Evolutionary conservation across 2,797 vertebrate genomes (phyloP).

Genomic region (Acanthiza pusilla): DNA sequence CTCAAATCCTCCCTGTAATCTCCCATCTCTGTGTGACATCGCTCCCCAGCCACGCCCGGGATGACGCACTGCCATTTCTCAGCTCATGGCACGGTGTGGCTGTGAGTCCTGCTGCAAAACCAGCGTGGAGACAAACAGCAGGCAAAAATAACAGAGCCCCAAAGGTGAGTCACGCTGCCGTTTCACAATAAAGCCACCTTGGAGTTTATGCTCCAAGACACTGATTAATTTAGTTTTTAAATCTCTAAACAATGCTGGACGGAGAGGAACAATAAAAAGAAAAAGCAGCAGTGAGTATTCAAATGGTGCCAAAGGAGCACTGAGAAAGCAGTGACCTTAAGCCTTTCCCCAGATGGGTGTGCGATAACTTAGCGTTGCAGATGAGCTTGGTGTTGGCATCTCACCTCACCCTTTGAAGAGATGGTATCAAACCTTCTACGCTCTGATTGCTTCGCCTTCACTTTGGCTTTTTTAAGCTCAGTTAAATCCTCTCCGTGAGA

Average conservation of each 20-base stretch:
- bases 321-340: not conserved
- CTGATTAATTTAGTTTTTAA: conserved; percentile 36
- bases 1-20: conserved; percentile 45
- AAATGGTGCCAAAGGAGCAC: not conserved
- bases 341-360: not conserved
- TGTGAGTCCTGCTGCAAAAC: conserved; percentile 36
- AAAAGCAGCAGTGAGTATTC: not conserved
- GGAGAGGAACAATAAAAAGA: not conserved
- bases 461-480: not conserved
- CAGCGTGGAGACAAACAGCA: not conserved
- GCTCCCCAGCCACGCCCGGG: conserved; percentile 1
- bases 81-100: conserved; percentile 4
- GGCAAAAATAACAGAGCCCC: conserved; percentile 25
- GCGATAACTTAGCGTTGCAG: not conserved
- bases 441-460: not conserved
- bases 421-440: not conserved
- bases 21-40: conserved; percentile 34
- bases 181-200: conserved; percentile 37
- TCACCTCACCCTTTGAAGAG: not conserved
- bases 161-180: conserved; percentile 38
- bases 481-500: not conserved
- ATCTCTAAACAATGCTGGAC: conserved; percentile 6
- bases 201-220: not conserved
- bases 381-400: not conserved
- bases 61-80: conserved; percentile 45